Base-by-base conservation (phyloP, 2,113 vertebrate genomes). In the Eulemur macaco region DNA sequence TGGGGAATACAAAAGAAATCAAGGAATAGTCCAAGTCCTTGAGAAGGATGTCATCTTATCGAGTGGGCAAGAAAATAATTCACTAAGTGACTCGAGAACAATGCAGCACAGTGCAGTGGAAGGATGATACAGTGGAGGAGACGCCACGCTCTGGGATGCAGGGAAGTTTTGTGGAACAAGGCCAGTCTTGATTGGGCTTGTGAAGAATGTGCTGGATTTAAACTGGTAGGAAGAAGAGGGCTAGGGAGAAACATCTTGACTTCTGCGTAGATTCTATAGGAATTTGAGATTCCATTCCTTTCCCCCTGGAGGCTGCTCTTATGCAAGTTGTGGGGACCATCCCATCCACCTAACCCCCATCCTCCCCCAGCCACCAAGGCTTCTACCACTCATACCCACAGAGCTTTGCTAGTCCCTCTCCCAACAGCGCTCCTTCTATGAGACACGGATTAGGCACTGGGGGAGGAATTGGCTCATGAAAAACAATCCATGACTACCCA, bases 1-100 rank as follows among this genome's bases (percentile, higher is more conserved):
- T 66, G 54, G 56, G 92, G 63, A 83, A 93, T 66, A 64, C 34
- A 93, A 84, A 94, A 73, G 96, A 89, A 92, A 64, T 63, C 25
- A 45, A 68, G 71, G 66, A 29, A 68, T 21, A 20, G 3, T 56
- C 39, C 63, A 86, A 25, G 83, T 89, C 68, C 45, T 96, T 80
- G 89, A 80, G 84, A 37, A 90, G n/a, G 64, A 39, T 27, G 42
- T 96, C 73, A 47, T 86, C 74, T 42, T 60, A 47, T 3, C 54
- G 80, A 95, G 54, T n/a, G 52, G 42, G 54, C 68, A 60, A 34
- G 82, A 66, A 73, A 89, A 58, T 56, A 82, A 63, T 68, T 95
- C 73, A 60, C 56, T 17, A 31, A 86, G 82, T 60, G 94, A 50
- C 89, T 68, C 0, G 23, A 83, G 78, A 84, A 94, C 63, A 91